A percentile compares a stretch with the other conserved stretches of the same genome.
These are phyloP conservation scores for Apteryx owenii DNA, from an alignment of 2,113 vertebrate species.

Conservation along the genomic window DNA sequence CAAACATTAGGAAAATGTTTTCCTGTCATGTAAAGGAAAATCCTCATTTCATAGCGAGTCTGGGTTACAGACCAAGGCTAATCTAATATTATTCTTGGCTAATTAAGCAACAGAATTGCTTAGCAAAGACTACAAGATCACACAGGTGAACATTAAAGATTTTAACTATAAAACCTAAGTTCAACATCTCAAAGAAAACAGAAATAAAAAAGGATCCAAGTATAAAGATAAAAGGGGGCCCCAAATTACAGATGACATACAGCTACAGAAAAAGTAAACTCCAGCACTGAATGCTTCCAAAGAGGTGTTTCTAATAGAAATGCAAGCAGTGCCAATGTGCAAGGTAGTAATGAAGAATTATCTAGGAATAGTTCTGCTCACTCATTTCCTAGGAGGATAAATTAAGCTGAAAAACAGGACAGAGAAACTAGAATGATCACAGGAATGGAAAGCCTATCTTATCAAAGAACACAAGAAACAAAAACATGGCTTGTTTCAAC, in stretches of 20 bases:
- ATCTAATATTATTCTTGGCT: neutral
- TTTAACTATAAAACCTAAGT: neutral
- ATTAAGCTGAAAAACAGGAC: neutral
- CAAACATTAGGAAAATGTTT: neutral
- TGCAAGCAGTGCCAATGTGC: neutral
- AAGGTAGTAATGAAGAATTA: neutral
- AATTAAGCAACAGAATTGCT: neutral
- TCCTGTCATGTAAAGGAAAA: neutral
- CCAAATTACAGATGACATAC: neutral
- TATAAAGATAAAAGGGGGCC: neutral
- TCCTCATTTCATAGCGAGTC: neutral
- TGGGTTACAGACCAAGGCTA: neutral
- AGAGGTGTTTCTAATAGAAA: neutral
- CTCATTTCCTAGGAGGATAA: neutral
- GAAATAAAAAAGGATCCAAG: no score
- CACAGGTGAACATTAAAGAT: neutral
- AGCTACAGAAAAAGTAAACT: neutral
- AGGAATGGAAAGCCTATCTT: neutral
- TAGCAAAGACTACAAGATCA: neutral
- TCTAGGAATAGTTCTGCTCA: neutral
- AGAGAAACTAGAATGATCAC: neutral
- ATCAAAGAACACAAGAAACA: neutral
- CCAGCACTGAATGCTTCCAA: neutral
- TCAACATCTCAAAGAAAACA: neutral
- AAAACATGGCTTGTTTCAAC: neutral